These are phyloP conservation scores for Botia almorhae DNA, from an alignment of 2,797 vertebrate genomes.

Conservation along the genomic window DNA sequence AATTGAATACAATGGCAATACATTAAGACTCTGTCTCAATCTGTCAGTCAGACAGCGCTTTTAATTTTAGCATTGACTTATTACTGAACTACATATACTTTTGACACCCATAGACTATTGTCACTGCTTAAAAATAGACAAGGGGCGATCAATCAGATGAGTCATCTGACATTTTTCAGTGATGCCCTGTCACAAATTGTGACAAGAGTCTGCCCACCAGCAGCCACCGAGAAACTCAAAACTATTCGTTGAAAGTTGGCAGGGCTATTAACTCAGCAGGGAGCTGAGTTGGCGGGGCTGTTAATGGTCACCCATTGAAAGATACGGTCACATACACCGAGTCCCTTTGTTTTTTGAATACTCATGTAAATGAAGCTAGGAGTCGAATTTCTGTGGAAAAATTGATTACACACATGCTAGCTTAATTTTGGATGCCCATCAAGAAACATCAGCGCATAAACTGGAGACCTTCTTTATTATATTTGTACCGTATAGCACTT, in stretches of 20 bases:
- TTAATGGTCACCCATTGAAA: background rate
- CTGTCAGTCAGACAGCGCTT: no score
- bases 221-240: background rate
- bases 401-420: background rate
- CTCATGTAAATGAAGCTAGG: background rate
- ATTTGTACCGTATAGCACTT: no score
- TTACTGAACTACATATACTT: no score
- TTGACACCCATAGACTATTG: no score
- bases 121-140: no score
- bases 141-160: no score
- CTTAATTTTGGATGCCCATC: background rate
- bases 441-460: background rate
- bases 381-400: background rate
- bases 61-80: no score
- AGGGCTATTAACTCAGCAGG: slow-evolving; percentile 29
- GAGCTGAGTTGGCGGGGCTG: background rate
- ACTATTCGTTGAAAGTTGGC: slow-evolving; percentile 18
- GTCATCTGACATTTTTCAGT: background rate
- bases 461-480: no score
- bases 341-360: background rate
- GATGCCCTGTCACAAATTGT: background rate
- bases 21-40: background rate
- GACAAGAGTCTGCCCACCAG: background rate
- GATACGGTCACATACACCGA: no score
- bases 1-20: no score